Evolutionary conservation across 2,113 vertebrate genomes (phyloP).

Genomic region (Reinhardtius hippoglossoides): DNA sequence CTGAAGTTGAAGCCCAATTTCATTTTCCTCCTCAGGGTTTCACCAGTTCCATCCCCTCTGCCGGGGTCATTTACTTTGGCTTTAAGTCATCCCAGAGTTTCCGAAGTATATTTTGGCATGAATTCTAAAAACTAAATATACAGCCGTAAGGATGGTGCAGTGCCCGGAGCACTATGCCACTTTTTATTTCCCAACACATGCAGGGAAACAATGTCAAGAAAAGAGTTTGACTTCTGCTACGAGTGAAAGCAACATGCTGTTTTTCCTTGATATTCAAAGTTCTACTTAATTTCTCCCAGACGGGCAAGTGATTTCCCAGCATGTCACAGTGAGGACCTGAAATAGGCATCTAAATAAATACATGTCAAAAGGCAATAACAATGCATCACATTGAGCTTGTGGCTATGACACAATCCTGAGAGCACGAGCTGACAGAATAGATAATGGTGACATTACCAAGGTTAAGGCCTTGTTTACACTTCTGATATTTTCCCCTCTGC

Average conservation of each 20-base stretch:
- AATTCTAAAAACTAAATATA: neutral
- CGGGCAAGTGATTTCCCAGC: neutral
- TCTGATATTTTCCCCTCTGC: no score
- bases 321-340: neutral
- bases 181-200: neutral
- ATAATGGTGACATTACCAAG: neutral
- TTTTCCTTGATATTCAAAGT: neutral
- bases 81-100: no score
- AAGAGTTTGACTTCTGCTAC: no score
- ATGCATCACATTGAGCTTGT: neutral
- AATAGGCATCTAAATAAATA: neutral
- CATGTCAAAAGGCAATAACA: neutral
- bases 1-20: no score
- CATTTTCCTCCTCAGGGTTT: neutral
- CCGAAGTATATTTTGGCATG: neutral
- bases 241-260: neutral
- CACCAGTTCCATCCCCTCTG: constrained; percentile 20
- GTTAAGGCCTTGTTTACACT: neutral
- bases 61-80: constrained; percentile 37
- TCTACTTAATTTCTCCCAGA: neutral
- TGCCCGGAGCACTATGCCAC: neutral
- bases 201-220: no score
- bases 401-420: neutral
- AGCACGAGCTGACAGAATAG: neutral
- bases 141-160: constrained; percentile 3